Evolutionary conservation across 2,797 vertebrate species (phyloP), one percentile per base, ranked within the genome.

Genomic region (Pipistrellus pipistrellus): DNA sequence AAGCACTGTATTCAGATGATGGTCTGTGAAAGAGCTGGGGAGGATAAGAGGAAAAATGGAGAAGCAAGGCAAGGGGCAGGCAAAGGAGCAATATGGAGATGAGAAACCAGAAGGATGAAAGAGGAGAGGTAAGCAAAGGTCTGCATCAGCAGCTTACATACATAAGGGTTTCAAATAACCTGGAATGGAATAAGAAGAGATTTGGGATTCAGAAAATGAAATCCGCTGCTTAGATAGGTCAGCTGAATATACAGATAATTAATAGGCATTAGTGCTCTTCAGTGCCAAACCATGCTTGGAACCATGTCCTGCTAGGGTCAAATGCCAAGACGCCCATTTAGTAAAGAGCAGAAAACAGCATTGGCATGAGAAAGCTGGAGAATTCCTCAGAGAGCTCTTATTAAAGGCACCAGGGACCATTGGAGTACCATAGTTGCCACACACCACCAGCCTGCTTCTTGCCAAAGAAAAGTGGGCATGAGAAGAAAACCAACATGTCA

Each of bases 201-300:
- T 59, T 48, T 80, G 82, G 53, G 32, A 41, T 81, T 93, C 88
- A 88, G 21, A 44, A 95, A 90, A 51, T 87, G 69, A 82, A 96
- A 93, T 46, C 69, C 85, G 72, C 13, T 48, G 55, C 57, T 91
- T 73, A 88, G 73, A 30, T 41, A 72, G 55, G 62, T 91, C 89
- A 73, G 81, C 30, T 85, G 32, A 95, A 91, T 81, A 44, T 57
- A 90, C 9, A 85, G 44, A 85, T 92, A 95, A 94, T 94, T 89
- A 95, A 88, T 11, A 80, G 76, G 82, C 73, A 77, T 89, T 87
- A 94, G 72, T 93, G 91, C 15, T 53, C 68, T 94, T 93, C 0
- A 3, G 44, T 94, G 84, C n/a, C 84, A 95, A 62, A 68, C 72
- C 86, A 72, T 87, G 46, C 62, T 35, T 88, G 32, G 72, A 93